These are phyloP conservation scores for Ptyas mucosa DNA, from an alignment of 2,113 vertebrate species.

Conservation along the genomic window DNA sequence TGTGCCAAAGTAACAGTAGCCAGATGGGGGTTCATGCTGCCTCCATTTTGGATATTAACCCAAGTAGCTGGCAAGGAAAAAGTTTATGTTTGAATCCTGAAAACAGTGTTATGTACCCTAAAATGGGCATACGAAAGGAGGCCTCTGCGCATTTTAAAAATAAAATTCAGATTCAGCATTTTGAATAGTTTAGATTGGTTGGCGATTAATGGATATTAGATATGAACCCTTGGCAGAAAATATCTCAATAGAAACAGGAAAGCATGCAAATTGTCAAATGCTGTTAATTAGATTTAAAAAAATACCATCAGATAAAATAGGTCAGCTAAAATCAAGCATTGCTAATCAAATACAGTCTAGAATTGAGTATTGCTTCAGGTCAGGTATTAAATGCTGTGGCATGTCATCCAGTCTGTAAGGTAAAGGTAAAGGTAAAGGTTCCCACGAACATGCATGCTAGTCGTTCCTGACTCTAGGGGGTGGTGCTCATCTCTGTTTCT, in stretches of 20 bases:
- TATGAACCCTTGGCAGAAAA: not conserved
- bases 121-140: not conserved
- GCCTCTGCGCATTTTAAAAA: not conserved
- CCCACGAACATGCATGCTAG: too few species aligned
- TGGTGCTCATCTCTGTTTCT: too few species aligned
- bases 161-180: not conserved
- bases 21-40: not conserved
- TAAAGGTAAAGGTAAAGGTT: too few species aligned
- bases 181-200: not conserved
- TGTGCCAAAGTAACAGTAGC: not conserved
- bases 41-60: not conserved
- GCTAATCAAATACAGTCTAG: not conserved
- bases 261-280: not conserved
- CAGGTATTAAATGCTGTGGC: not conserved
- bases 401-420: not conserved
- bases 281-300: not conserved
- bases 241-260: not conserved
- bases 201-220: not conserved
- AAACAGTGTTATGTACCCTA: not conserved
- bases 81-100: not conserved
- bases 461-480: too few species aligned
- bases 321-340: not conserved
- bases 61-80: not conserved
- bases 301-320: not conserved
- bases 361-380: not conserved